Percentiles rank a stretch among this genome's conserved stretches.
Evolutionary conservation across 2,797 vertebrate genomes (phyloP).

Genomic region (Bufotes viridis): DNA sequence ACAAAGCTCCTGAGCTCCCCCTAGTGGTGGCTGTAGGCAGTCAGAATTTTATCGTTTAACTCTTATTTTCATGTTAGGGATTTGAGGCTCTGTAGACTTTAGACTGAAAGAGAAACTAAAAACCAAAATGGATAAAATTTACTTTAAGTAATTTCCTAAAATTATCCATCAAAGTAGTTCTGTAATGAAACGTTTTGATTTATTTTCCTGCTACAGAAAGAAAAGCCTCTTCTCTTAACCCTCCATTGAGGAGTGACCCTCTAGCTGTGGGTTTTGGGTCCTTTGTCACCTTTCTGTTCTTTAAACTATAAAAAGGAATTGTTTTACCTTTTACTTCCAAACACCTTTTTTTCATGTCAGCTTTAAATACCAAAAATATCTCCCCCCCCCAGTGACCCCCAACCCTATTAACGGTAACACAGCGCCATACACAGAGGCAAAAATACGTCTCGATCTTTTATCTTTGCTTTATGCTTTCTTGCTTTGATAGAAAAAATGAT

Average conservation of each 20-base stretch:
- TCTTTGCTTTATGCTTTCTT: background rate
- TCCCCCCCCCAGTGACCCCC: background rate
- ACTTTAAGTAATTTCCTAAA: background rate
- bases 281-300: background rate
- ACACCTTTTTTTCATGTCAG: background rate
- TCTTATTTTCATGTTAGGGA: background rate
- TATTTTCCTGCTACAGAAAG: background rate
- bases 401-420: background rate
- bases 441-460: background rate
- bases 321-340: background rate
- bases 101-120: no score
- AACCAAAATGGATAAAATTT: background rate
- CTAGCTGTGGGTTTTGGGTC: background rate
- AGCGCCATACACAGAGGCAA: background rate
- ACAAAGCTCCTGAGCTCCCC: no score
- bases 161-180: background rate
- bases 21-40: background rate
- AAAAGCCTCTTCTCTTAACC: background rate
- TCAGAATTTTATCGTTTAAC: background rate
- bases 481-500: background rate
- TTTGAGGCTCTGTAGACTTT: background rate
- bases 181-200: background rate
- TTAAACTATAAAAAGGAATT: background rate
- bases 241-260: background rate
- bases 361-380: background rate